Evolutionary conservation across 2,113 vertebrate species (phyloP).

Genomic region (Osmerus mordax): DNA sequence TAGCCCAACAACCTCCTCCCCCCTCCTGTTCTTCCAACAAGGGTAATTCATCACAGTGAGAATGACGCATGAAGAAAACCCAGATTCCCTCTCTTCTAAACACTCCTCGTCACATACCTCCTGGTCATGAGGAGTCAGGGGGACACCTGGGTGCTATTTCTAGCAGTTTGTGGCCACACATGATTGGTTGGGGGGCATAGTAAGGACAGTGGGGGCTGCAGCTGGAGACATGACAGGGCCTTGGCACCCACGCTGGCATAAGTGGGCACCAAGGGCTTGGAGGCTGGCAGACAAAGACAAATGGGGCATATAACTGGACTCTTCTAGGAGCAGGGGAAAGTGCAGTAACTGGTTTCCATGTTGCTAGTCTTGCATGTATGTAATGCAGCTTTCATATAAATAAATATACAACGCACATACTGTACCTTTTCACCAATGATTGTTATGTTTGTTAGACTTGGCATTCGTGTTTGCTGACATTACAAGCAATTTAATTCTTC

Average conservation of each 20-base stretch:
- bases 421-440: not conserved
- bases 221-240: constrained; percentile 45
- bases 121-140: not conserved
- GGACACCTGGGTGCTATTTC: constrained; percentile 33
- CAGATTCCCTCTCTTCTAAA: constrained; percentile 24
- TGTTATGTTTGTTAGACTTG: not conserved
- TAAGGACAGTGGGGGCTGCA: constrained; percentile 23
- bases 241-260: constrained; percentile 13
- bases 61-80: constrained; percentile 32
- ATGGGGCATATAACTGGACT: too few species aligned
- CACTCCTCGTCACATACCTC: constrained; percentile 15
- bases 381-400: not conserved
- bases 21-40: constrained; percentile 23
- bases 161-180: constrained; percentile 22
- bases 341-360: not conserved
- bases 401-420: not conserved
- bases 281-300: not conserved
- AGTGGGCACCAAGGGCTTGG: constrained; percentile 20
- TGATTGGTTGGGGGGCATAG: constrained; percentile 35
- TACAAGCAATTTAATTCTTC: constrained; percentile 2
- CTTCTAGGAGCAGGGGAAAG: not conserved
- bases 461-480: not conserved
- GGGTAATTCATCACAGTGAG: constrained; percentile 52
- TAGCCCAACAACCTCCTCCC: constrained; percentile 12
- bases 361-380: not conserved